A percentile compares a stretch with the other conserved stretches of the same genome.
Evolutionary conservation across 2,888 invertebrate species (phyloP).

Genomic region (Plebejus argus): DNA sequence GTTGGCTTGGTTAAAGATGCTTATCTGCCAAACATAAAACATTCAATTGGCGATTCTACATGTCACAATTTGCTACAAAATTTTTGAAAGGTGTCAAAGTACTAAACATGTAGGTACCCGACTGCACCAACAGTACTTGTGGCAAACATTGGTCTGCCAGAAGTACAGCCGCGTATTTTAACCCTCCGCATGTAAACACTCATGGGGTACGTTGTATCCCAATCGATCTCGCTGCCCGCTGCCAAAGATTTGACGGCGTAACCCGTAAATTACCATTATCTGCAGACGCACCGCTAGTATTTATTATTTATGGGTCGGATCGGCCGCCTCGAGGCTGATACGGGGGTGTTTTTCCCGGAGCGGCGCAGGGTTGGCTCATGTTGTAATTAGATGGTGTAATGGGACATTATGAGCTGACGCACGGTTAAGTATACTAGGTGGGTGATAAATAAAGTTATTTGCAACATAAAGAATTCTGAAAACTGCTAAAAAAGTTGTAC

Average conservation of each 20-base stretch:
- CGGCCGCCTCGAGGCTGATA: slow-evolving; percentile 66
- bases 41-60: no score
- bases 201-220: slow-evolving; percentile 46
- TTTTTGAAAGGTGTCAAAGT: no score
- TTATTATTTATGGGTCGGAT: slow-evolving; percentile 80
- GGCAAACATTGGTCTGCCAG: neutral
- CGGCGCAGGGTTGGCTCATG: slow-evolving; percentile 53
- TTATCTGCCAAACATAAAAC: no score
- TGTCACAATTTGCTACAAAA: no score
- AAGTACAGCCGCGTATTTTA: neutral
- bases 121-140: neutral
- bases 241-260: slow-evolving; percentile 74
- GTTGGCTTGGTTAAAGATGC: no score
- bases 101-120: neutral
- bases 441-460: neutral
- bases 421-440: neutral
- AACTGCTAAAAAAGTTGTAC: no score
- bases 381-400: slow-evolving; percentile 26
- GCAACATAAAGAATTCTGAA: no score
- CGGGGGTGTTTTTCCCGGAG: slow-evolving; percentile 64
- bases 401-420: neutral
- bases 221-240: slow-evolving; percentile 63
- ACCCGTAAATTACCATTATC: slow-evolving; percentile 81
- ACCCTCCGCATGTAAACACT: neutral
- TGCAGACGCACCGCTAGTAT: slow-evolving; percentile 77